Evolutionary conservation across 2,797 vertebrate genomes (phyloP), one percentile per base, ranked within the genome.

Genomic region (Tragelaphus oryx): DNA sequence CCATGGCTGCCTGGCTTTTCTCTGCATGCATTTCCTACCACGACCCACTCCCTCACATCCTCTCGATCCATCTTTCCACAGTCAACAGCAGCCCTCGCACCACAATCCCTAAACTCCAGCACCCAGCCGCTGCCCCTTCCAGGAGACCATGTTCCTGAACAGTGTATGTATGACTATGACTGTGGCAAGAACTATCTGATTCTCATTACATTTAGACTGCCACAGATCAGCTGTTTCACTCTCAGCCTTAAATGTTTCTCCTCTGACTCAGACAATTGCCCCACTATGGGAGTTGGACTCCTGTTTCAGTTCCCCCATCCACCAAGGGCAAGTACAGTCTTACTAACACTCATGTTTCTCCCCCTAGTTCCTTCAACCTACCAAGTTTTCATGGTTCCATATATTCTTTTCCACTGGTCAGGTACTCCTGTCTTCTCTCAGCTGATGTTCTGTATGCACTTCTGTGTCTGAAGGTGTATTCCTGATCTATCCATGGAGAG

Each of bases 1-100:
- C 30, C 60, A 62, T 33, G 60, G 30, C 30, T 62, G 60, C 16
- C 60, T 4, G 60, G 30, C 30, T 62, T 62, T 62, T n/a, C 30
- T 62, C 30, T 30, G n/a, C 60, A 62, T 18, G 16, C 16, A 62
- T n/a, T 62, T 62, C 60, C 30, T 8, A 62, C 30, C 16, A 62
- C 0, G 4, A n/a, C 33, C 16, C 16, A 33, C 60, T 62, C 30
- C 14, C 30, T 62, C 30, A 62, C 30, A 65, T 33, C 60, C 60
- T 33, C 8, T 65, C 2, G 0, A 65, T 18, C n/a, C 1, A 0
- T 65, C n/a, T 65, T 33, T 33, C 60, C 60, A 62, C 30, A 65
- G 60, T 33, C 16, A 65, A 33, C n/a, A 65, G 60, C 60, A 65
- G 60, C 60, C 60, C 60, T 33, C 1, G 1, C 30, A 18, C 60